A percentile compares a stretch with the other conserved stretches of the same genome.
phyloP scores from a whole-genome alignment of 2,888 invertebrate genomes.

The Troglohyphantes excavatus region DNA sequence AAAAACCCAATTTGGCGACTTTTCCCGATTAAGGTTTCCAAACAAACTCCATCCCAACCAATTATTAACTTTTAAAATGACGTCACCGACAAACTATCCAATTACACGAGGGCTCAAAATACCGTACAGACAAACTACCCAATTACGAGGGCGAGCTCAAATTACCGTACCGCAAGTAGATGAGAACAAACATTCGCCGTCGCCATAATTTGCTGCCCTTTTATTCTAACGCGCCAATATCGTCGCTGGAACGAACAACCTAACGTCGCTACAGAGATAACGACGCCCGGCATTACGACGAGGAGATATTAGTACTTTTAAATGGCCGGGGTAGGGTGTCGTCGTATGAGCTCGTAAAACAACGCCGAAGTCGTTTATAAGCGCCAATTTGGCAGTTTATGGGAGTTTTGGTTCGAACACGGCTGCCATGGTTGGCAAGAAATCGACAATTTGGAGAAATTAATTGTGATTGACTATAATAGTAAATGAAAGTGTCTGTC shows the following conservation, averaged over 20 bases:
- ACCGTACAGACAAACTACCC: not conserved
- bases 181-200: not conserved
- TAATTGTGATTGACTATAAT: too few species aligned
- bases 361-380: slow-evolving; percentile 26
- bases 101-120: not conserved
- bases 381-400: slow-evolving; percentile 26
- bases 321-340: slow-evolving; percentile 29
- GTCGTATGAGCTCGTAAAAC: slow-evolving; percentile 18
- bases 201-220: not conserved
- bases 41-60: not conserved
- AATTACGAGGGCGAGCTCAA: not conserved
- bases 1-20: not conserved
- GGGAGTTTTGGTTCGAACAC: not conserved
- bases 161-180: slow-evolving; percentile 5
- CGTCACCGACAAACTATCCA: not conserved
- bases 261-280: not conserved
- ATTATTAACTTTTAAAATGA: not conserved
- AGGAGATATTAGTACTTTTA: slow-evolving; percentile 47
- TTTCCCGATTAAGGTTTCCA: not conserved
- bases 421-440: too few species aligned
- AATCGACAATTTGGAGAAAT: too few species aligned
- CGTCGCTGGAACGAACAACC: not conserved
- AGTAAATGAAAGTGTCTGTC: too few species aligned
- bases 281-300: not conserved
- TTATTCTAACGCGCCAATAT: slow-evolving; percentile 4